Evolutionary conservation across 2,797 vertebrate species (phyloP).

Genomic region (Tachyglossus aculeatus): DNA sequence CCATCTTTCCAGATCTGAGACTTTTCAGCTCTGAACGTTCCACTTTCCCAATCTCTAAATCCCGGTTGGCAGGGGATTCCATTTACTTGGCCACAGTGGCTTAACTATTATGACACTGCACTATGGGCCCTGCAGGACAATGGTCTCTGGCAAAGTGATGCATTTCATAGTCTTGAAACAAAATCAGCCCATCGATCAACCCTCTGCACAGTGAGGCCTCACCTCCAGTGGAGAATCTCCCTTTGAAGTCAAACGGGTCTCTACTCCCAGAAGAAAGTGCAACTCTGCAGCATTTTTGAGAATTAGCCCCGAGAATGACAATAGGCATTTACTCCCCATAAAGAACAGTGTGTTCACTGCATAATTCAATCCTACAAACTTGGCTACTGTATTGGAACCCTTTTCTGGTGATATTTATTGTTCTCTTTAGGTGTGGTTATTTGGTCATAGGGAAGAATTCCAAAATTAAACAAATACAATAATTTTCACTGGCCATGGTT

Average conservation of each 20-base stretch:
- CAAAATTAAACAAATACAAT: background rate
- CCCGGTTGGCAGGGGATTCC: background rate
- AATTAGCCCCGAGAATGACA: too few relatives aligned
- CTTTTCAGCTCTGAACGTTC: conserved; percentile 4
- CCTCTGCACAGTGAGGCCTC: background rate
- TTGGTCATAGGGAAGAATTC: conserved; percentile 7
- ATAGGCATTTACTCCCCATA: too few relatives aligned
- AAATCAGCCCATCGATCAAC: background rate
- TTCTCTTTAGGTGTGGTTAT: background rate
- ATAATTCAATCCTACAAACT: conserved; percentile 1
- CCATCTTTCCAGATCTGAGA: background rate
- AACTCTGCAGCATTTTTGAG: too few relatives aligned
- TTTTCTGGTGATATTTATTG: background rate
- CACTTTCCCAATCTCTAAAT: background rate
- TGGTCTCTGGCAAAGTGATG: background rate
- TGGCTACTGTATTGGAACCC: background rate
- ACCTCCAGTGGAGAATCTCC: background rate
- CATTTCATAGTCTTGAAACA: background rate
- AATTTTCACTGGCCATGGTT: background rate
- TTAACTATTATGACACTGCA: conserved; percentile 30
- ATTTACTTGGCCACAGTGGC: too few relatives aligned
- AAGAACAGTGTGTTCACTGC: background rate
- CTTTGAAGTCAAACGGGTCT: background rate
- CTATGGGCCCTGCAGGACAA: too few relatives aligned
- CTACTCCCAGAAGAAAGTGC: too few relatives aligned